These are phyloP conservation scores for Clistopyga incitator DNA, from an alignment of 2,888 invertebrate genomes.

Conservation along the genomic window DNA sequence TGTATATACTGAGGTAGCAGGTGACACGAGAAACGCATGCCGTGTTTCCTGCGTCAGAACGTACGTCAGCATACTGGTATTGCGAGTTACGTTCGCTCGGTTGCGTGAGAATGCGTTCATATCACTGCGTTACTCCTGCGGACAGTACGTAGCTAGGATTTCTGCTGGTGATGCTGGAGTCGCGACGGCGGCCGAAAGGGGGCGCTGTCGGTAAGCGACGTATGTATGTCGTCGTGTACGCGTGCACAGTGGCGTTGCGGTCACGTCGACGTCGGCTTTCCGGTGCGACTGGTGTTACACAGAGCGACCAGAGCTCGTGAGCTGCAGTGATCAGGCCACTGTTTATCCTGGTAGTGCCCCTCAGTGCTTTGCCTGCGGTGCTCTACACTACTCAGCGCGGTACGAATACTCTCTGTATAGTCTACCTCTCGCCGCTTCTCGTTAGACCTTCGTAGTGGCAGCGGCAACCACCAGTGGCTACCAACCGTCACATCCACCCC, in stretches of 20 bases:
- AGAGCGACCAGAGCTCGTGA: slow-evolving; percentile 40
- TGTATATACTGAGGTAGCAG: slow-evolving; percentile 20
- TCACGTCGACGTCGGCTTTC: slow-evolving; percentile 57
- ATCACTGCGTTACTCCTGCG: slow-evolving; percentile 2
- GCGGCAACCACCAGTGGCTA: slow-evolving; percentile 10
- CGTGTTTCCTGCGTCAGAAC: slow-evolving; percentile 75
- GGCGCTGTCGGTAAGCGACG: slow-evolving; percentile 33
- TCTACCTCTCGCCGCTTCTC: slow-evolving; percentile 18
- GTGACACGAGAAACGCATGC: slow-evolving; percentile 54
- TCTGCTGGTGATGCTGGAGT: slow-evolving; percentile 36
- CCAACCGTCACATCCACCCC: slow-evolving; percentile 3
- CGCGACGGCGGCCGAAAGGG: background rate
- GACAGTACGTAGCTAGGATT: slow-evolving; percentile 24
- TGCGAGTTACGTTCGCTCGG: slow-evolving; percentile 67
- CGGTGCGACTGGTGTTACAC: slow-evolving; percentile 44
- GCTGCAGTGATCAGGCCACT: slow-evolving; percentile 20
- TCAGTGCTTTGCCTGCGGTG: slow-evolving; percentile 20
- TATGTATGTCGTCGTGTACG: slow-evolving; percentile 26
- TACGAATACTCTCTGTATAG: slow-evolving; percentile 9
- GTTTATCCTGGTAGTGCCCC: slow-evolving; percentile 2
- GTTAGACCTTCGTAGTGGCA: slow-evolving; percentile 19
- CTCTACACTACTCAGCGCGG: background rate
- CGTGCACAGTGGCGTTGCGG: slow-evolving; percentile 48
- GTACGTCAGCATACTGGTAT: slow-evolving; percentile 75
- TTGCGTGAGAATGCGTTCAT: background rate